These are phyloP conservation scores for Hucho hucho DNA, from an alignment of 2,113 vertebrate genomes.

Conservation along the genomic window DNA sequence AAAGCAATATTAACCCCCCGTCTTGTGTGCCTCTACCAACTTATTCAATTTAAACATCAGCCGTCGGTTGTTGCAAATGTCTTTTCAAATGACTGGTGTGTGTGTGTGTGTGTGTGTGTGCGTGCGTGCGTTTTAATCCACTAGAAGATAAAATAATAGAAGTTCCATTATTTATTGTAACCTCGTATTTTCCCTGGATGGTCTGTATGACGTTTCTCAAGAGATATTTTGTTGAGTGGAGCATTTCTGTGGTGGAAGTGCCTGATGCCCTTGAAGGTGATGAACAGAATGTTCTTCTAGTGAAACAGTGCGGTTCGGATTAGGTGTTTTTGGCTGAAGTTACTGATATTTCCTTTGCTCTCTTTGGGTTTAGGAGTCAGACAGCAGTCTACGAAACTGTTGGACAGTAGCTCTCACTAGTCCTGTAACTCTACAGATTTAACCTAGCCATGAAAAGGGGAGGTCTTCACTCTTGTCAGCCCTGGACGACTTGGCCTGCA, in stretches of 20 bases:
- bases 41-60: constrained; percentile 43
- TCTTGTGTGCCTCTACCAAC: constrained; percentile 8
- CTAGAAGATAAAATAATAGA: constrained; percentile 35
- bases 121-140: neutral
- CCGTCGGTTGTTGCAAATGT: constrained; percentile 27
- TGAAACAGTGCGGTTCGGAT: neutral
- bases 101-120: constrained; percentile 2
- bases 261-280: neutral
- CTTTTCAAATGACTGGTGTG: constrained; percentile 11
- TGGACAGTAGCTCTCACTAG: no score
- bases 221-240: constrained; percentile 7
- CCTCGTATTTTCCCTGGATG: neutral
- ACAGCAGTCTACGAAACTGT: no score
- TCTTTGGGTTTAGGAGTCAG: neutral
- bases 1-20: constrained; percentile 28
- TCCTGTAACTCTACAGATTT: no score
- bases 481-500: neutral
- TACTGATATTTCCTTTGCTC: neutral
- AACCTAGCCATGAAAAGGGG: neutral
- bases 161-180: constrained; percentile 43
- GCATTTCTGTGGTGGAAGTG: neutral
- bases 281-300: neutral
- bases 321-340: neutral
- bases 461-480: neutral
- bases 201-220: constrained; percentile 16